phyloP scores from a whole-genome alignment of 2,888 invertebrate species.

The Eurytoma californica region DNA sequence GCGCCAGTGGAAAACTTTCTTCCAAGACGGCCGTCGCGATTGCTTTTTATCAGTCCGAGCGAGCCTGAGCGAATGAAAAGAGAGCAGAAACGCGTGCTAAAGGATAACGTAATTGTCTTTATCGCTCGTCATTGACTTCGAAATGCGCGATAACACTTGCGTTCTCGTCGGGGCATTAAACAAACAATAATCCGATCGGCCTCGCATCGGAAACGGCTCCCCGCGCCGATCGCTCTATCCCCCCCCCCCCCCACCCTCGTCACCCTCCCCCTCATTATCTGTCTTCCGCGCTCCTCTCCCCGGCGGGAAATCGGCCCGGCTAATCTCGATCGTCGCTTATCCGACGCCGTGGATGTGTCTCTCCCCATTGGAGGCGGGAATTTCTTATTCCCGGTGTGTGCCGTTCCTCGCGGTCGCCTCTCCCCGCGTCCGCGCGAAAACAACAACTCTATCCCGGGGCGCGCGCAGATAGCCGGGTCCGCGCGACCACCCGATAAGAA shows the following conservation, averaged over 20 bases:
- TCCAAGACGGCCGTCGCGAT: too few species aligned
- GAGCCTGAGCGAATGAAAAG: too few species aligned
- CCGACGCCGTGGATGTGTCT: background rate
- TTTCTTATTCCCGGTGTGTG: slow-evolving; percentile 30
- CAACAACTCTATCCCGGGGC: slow-evolving; percentile 16
- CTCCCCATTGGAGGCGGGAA: slow-evolving; percentile 22
- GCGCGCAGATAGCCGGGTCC: background rate
- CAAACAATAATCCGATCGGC: slow-evolving; percentile 10
- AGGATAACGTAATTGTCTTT: background rate
- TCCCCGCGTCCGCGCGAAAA: slow-evolving; percentile 24
- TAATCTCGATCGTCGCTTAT: slow-evolving; percentile 18
- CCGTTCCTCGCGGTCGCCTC: too few species aligned
- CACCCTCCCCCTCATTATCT: background rate
- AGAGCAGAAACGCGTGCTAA: too few species aligned
- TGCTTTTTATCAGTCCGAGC: too few species aligned
- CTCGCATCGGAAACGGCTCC: background rate
- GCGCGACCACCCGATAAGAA: slow-evolving; percentile 34
- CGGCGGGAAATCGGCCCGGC: slow-evolving; percentile 2
- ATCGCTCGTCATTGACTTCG: slow-evolving; percentile 19
- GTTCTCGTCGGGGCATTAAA: background rate
- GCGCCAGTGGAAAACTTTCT: too few species aligned
- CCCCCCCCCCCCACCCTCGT: too few species aligned
- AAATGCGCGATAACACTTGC: too few species aligned
- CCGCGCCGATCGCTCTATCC: background rate
- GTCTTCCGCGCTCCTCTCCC: slow-evolving; percentile 8